phyloP scores from a whole-genome alignment of 2,888 invertebrate species.

The Parthenolecanium corni region DNA sequence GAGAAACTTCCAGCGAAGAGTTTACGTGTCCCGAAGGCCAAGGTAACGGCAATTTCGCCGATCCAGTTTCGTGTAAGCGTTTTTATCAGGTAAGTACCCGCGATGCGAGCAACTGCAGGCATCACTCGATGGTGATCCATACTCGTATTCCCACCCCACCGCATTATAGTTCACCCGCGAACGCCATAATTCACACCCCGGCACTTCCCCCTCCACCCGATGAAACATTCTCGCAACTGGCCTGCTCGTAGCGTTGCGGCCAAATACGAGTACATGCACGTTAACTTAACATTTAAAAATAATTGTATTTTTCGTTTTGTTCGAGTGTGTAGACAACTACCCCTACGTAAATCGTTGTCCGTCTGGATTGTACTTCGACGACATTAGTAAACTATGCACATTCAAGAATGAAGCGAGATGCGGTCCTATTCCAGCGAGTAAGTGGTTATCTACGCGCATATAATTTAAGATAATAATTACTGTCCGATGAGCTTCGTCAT shows the following conservation, averaged over 20 bases:
- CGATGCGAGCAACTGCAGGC: too few relatives aligned
- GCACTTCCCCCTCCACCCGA: too few relatives aligned
- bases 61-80: slow-evolving; percentile 73
- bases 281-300: too few relatives aligned
- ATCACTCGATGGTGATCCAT: not conserved
- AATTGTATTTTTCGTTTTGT: slow-evolving; percentile 32
- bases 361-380: slow-evolving; percentile 80
- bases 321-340: slow-evolving; percentile 77
- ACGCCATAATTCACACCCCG: too few relatives aligned
- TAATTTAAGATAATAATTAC: too few relatives aligned
- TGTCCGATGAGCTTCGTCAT: too few relatives aligned
- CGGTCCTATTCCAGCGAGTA: slow-evolving; percentile 78
- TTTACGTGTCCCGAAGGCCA: slow-evolving; percentile 69
- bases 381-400: slow-evolving; percentile 71
- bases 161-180: too few relatives aligned
- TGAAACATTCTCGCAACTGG: too few relatives aligned
- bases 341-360: slow-evolving; percentile 82
- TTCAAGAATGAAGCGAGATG: slow-evolving; percentile 82
- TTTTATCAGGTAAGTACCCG: slow-evolving; percentile 73
- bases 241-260: too few relatives aligned
- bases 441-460: too few relatives aligned
- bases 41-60: slow-evolving; percentile 80
- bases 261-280: too few relatives aligned
- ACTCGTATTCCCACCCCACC: too few relatives aligned
- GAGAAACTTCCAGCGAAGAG: slow-evolving; percentile 38